These are phyloP conservation scores for Watsonalla binaria DNA, from an alignment of 2,888 invertebrate genomes.

Conservation along the genomic window DNA sequence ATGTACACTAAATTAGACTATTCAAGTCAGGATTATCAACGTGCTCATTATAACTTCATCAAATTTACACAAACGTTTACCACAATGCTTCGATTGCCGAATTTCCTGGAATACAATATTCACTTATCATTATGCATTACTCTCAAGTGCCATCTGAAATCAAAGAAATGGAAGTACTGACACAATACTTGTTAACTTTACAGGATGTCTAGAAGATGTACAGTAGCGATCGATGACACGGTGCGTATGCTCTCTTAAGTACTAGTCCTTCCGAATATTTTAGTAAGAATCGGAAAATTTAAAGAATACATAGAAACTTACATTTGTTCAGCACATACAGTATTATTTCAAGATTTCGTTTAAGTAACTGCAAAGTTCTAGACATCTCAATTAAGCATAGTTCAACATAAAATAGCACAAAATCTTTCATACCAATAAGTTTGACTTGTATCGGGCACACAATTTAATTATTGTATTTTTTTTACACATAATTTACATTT, in stretches of 20 bases:
- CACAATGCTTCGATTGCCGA: conserved; percentile 16
- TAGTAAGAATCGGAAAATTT: too few relatives aligned
- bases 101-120: conserved; percentile 12
- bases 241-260: neutral
- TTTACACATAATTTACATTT: conserved; percentile 58
- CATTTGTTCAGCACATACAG: too few relatives aligned
- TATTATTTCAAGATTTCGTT: neutral
- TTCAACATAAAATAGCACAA: conserved; percentile 15
- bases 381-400: conserved; percentile 18
- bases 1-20: conserved; percentile 62
- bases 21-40: conserved; percentile 61
- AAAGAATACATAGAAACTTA: too few relatives aligned
- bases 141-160: conserved; percentile 52
- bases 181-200: neutral
- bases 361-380: conserved; percentile 18
- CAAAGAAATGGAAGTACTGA: conserved; percentile 33
- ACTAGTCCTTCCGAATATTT: too few relatives aligned
- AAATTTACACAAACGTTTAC: conserved; percentile 31
- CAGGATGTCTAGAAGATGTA: conserved; percentile 18
- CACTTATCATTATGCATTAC: conserved; percentile 21
- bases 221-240: conserved; percentile 5
- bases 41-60: conserved; percentile 67
- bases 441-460: conserved; percentile 44
- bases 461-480: conserved; percentile 51
- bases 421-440: conserved; percentile 28